Evolutionary conservation across 2,797 vertebrate species (phyloP).

Genomic region (Coreius guichenoti): DNA sequence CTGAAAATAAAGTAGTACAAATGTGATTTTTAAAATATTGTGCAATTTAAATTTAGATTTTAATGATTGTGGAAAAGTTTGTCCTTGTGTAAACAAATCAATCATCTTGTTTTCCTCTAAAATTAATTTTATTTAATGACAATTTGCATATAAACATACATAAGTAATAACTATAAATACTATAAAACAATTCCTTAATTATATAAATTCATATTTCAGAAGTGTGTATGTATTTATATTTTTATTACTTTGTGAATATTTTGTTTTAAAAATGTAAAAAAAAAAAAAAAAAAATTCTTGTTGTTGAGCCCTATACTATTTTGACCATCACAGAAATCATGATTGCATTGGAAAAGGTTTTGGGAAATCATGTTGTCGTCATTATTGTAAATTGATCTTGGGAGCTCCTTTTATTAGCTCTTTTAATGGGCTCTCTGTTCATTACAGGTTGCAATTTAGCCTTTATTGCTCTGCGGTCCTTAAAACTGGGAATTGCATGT

Average conservation of each 20-base stretch:
- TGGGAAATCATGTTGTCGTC: background rate
- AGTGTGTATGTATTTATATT: background rate
- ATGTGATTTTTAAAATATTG: background rate
- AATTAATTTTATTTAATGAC: too few species aligned
- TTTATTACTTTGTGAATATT: background rate
- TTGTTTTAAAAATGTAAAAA: background rate
- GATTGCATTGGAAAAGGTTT: conserved; percentile 1
- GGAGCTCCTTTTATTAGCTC: conserved; percentile 26
- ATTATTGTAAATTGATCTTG: conserved; percentile 35
- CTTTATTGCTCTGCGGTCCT: conserved; percentile 4
- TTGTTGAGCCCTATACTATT: background rate
- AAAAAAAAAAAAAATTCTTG: background rate
- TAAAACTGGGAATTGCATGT: conserved; percentile 25
- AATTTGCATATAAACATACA: background rate
- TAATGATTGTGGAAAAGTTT: background rate
- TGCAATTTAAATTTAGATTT: background rate
- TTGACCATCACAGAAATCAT: background rate
- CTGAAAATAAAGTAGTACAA: background rate
- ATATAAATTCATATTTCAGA: background rate
- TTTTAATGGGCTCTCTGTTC: conserved; percentile 34
- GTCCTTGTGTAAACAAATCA: background rate
- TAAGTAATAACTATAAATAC: background rate
- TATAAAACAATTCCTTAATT: background rate
- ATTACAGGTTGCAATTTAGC: conserved; percentile 26
- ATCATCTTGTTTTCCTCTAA: background rate